A percentile compares a stretch with the other conserved stretches of the same genome.
These are phyloP conservation scores for Mormyrops boulengeri DNA, from an alignment of 2,797 vertebrate genomes.

Conservation along the genomic window DNA sequence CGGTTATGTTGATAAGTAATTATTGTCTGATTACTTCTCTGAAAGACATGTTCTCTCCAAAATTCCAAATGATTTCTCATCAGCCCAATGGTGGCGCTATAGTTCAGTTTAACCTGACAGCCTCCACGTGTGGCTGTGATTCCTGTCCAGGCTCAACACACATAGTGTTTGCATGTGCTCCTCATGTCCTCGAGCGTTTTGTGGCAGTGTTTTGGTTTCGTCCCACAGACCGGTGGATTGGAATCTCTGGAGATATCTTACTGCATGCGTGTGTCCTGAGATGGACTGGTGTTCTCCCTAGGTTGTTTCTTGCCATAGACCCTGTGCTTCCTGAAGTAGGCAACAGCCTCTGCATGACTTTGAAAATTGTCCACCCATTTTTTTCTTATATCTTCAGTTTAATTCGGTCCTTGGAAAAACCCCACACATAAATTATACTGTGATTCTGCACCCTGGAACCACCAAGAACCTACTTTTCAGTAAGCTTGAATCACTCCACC, in stretches of 20 bases:
- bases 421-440: neutral
- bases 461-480: neutral
- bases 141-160: neutral
- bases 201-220: neutral
- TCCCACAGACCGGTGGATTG: neutral
- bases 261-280: neutral
- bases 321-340: neutral
- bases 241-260: neutral
- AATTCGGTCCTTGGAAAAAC: neutral
- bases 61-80: neutral
- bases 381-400: neutral
- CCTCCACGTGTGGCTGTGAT: neutral
- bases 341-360: neutral
- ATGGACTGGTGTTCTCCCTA: neutral
- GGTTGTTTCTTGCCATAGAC: neutral
- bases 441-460: neutral
- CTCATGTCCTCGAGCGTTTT: neutral
- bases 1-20: neutral
- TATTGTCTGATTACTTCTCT: neutral
- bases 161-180: neutral
- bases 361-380: neutral
- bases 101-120: neutral
- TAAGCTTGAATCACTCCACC: neutral
- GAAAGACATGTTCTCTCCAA: neutral
- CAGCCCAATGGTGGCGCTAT: neutral